phyloP scores from a whole-genome alignment of 2,113 vertebrate genomes.

The Chionis minor region DNA sequence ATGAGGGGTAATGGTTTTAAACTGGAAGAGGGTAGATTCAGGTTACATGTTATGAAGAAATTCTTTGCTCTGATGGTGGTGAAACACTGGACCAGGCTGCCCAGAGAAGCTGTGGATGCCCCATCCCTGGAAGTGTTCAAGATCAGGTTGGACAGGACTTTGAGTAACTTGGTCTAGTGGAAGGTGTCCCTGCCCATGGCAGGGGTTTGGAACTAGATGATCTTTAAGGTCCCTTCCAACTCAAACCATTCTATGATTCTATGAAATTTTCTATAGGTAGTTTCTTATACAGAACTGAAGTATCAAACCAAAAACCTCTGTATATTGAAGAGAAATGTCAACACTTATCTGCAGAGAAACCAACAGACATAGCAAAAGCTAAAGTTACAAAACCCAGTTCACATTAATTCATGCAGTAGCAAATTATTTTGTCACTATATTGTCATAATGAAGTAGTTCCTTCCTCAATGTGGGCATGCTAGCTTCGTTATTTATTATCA shows the following conservation, averaged over 20 bases:
- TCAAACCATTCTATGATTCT: not conserved
- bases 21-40: too few species aligned
- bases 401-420: not conserved
- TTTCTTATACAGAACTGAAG: not conserved
- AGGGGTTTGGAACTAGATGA: too few species aligned
- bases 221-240: too few species aligned
- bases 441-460: not conserved
- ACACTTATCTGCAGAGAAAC: not conserved
- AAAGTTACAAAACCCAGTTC: not conserved
- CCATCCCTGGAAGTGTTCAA: too few species aligned
- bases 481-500: not conserved
- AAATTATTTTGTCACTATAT: not conserved
- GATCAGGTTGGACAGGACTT: too few species aligned
- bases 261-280: not conserved
- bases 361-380: not conserved
- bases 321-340: not conserved
- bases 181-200: too few species aligned
- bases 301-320: not conserved
- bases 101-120: too few species aligned
- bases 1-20: too few species aligned
- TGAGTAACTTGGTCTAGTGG: too few species aligned
- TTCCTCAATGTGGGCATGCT: not conserved
- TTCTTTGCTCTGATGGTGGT: too few species aligned
- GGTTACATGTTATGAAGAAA: too few species aligned
- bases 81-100: too few species aligned